phyloP scores from a whole-genome alignment of 2,888 invertebrate genomes.

The Argyra leucocephala region DNA sequence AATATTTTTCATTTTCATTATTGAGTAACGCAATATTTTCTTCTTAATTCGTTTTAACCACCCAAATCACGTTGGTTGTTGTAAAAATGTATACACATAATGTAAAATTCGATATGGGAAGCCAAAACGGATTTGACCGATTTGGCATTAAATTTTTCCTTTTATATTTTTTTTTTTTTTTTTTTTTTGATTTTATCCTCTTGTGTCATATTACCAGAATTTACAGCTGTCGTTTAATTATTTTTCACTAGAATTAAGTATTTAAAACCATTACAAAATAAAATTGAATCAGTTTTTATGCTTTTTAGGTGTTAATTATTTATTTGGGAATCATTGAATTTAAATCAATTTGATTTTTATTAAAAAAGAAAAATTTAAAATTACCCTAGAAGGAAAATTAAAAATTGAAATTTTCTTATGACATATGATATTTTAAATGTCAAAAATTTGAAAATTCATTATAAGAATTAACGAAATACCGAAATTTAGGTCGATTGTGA shows the following conservation, averaged over 20 bases:
- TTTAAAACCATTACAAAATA: background rate
- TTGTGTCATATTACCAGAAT: background rate
- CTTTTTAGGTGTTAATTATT: background rate
- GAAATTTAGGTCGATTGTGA: background rate
- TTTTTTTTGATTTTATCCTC: background rate
- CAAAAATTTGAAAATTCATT: background rate
- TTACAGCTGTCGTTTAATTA: background rate
- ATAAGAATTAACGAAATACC: background rate
- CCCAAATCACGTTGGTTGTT: background rate
- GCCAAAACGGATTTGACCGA: background rate
- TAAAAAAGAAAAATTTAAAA: background rate
- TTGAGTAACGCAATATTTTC: background rate
- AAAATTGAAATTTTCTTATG: background rate
- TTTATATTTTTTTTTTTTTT: background rate
- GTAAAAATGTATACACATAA: too few relatives aligned
- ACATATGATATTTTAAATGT: too few relatives aligned
- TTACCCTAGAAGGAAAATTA: background rate
- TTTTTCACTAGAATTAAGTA: background rate
- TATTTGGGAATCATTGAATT: background rate
- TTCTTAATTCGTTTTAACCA: background rate
- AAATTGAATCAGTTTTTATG: background rate
- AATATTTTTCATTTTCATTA: too few relatives aligned
- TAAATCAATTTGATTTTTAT: too few relatives aligned
- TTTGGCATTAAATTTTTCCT: background rate
- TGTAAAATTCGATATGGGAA: conserved; percentile 2